Evolutionary conservation across 2,113 vertebrate species (phyloP).

Genomic region (Chionomys nivalis): DNA sequence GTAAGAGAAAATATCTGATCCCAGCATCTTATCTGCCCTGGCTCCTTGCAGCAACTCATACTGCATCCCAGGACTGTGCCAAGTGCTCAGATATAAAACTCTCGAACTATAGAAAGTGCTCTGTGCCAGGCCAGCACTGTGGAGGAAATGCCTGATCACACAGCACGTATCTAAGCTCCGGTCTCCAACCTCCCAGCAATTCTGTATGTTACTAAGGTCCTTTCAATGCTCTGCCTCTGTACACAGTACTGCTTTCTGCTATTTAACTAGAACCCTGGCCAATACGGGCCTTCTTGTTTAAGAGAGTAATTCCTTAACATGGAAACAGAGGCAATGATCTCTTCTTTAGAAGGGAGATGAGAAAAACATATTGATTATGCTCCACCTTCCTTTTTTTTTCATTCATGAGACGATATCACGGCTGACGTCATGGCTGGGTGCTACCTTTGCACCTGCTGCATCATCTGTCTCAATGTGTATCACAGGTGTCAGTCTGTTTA

Average conservation of each 20-base stretch:
- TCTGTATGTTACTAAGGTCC: background rate
- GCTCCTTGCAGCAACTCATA: background rate
- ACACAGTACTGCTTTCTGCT: background rate
- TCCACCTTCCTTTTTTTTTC: background rate
- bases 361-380: background rate
- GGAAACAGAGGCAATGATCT: background rate
- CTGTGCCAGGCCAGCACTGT: no score
- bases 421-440: background rate
- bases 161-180: background rate
- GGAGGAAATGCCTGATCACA: background rate
- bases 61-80: background rate
- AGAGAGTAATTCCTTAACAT: background rate
- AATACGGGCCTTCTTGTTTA: background rate
- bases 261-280: background rate
- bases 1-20: background rate
- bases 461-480: background rate
- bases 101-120: background rate
- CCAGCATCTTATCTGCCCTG: background rate
- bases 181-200: background rate
- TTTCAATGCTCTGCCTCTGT: background rate
- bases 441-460: background rate
- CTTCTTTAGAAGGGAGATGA: background rate
- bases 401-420: background rate
- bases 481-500: background rate
- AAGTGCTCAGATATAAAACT: background rate